Evolutionary conservation across 2,888 invertebrate species (phyloP), one percentile per base, ranked within the genome.

Genomic region (Teleiodes luculella): DNA sequence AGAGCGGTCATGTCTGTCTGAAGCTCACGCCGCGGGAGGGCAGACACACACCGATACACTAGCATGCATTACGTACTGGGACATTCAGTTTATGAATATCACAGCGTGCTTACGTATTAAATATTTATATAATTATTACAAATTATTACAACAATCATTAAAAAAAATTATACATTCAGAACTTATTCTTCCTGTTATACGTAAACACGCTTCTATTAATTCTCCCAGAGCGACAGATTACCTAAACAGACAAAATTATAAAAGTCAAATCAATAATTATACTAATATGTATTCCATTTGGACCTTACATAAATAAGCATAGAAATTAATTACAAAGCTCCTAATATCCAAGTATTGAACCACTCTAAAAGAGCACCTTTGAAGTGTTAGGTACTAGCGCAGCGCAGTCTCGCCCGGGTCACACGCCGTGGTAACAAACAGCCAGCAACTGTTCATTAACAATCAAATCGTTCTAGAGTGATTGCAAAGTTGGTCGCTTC

Each of bases 161-260:
- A 56, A 49, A 59, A 61, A 57, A 51, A 36, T 39, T 47, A 18
- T 54, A 54, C 48, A 56, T 52, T 46, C 36, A 50, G 48, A 53
- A 55, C 45, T 37, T n/a, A n/a, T n/a, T 54, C 35, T 24, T 55
- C 35, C 55, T 11, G 46, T 37, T 53, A 24, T 61, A 67, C 64
- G 66, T 65, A 67, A 68, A 67, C 67, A 64, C 68, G 65, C 16
- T 52, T 24, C 20, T 61, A 57, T 62, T 52, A 52, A 58, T 66
- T 67, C 69, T 69, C 66, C 63, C 66, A 69, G 71, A 70, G 69
- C 65, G 69, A 75, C 76, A 80, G 77, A 79, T 77, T 80, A 76
- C 62, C 24, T 55, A 57, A 56, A 57, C 54, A 58, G 55, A 59
- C 55, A 56, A 56, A 43, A 56, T 57, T 50, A 52, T 55, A 51